These are phyloP conservation scores for Protaetia brevitarsis DNA, from an alignment of 1,140 invertebrate genomes.

Conservation along the genomic window DNA sequence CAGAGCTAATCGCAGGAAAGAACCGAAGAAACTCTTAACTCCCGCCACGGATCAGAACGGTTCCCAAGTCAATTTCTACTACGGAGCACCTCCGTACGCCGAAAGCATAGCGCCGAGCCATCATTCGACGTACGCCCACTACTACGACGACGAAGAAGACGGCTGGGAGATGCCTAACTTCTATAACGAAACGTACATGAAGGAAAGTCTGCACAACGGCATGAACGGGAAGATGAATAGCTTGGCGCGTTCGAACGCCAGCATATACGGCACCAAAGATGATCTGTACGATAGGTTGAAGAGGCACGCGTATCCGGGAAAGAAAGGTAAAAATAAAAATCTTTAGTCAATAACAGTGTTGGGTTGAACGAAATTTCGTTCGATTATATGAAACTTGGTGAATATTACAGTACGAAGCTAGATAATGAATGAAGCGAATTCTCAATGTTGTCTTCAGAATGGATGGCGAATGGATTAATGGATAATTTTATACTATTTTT, in stretches of 20 bases:
- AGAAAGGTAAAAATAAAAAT: conserved; percentile 72
- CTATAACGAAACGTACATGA: conserved; percentile 96
- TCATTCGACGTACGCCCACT: conserved; percentile 92
- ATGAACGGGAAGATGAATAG: conserved; percentile 81
- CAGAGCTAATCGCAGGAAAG: conserved; percentile 75
- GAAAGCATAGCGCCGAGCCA: conserved; percentile 93
- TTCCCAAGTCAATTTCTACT: conserved; percentile 94
- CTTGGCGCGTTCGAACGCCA: conserved; percentile 85
- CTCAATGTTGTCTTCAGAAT: not conserved
- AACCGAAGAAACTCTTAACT: conserved; percentile 83
- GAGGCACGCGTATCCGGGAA: conserved; percentile 91
- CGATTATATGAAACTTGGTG: not conserved
- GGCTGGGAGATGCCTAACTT: conserved; percentile 98
- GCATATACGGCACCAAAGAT: conserved; percentile 93
- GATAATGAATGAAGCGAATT: too few relatives aligned
- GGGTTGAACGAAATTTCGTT: conserved; percentile 20
- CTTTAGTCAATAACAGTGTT: not conserved
- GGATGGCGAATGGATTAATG: not conserved
- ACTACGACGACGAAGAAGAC: conserved; percentile 92
- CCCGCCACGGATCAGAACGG: conserved; percentile 84
- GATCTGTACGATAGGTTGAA: conserved; percentile 94
- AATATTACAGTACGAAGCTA: not conserved
- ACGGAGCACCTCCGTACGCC: conserved; percentile 89
- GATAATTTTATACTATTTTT: too few relatives aligned
- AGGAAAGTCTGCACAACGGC: conserved; percentile 81